Evolutionary conservation across 1,140 invertebrate species (phyloP), one percentile per base, ranked within the genome.

Genomic region (Procambarus virginalis): DNA sequence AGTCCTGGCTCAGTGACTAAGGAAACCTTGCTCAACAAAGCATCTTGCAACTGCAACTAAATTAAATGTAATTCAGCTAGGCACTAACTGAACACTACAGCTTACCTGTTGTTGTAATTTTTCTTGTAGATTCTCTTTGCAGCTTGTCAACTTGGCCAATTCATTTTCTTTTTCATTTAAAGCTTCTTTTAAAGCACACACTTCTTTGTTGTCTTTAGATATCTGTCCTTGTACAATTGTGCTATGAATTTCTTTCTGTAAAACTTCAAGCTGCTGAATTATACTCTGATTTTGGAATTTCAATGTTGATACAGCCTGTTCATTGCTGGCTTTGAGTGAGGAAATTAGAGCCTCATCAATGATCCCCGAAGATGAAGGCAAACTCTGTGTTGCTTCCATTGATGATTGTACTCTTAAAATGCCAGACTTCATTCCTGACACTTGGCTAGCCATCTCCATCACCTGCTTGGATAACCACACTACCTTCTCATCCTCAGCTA

Each of bases 261-360:
- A 49, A 8, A 34, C 48, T 58, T 89, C 88, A n/a, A 89, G 46
- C 12, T 83, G 81, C 34, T 84, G 49, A 60, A 89, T 84, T 46
- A 89, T 89, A n/a, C 81, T 84, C 6, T 89, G 73, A n/a, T 82
- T 84, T 55, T 89, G 88, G 12, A 60, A 77, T 20, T 58, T 84
- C 4, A 89, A 17, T 12, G 64, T 84, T 22, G 81, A 64, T 14
- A 51, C 34, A n/a, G 76, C 81, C 46, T 89, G 88, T 12, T 89
- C 81, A 70, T 60, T 83, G 49, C 20, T 68, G 4, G 81, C 82
- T 60, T 76, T 83, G 10, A 84, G n/a, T 45, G 88, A 84, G 12
- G 88, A 84, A 46, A 89, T 46, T 1, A 89, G 55, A 3, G 75
- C 75, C 2, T 89, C 80, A 68, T 89, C 88, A 22, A 79, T 22